These are phyloP conservation scores for Digitonthophagus gazella DNA, from an alignment of 2,888 invertebrate species.

Conservation along the genomic window DNA sequence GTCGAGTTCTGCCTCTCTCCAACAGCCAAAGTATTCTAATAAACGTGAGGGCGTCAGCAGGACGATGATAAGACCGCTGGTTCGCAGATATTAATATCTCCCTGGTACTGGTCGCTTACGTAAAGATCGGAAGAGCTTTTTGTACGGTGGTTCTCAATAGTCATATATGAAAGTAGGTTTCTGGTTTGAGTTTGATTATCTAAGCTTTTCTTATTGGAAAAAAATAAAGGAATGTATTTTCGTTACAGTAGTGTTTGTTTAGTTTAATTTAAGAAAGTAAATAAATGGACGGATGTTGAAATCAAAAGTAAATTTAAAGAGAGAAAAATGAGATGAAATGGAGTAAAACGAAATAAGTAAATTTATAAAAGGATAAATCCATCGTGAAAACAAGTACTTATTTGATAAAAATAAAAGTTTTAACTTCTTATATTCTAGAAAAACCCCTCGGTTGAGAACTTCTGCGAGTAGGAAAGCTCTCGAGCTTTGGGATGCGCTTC, in stretches of 20 bases:
- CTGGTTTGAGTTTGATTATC: no score
- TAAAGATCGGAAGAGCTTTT: neutral
- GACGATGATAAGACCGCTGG: neutral
- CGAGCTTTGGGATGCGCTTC: slow-evolving; percentile 13
- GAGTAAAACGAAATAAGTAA: neutral
- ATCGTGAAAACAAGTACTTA: no score
- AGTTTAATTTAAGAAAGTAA: no score
- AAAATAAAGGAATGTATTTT: no score
- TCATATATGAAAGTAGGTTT: no score
- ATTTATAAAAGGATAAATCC: no score
- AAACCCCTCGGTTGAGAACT: neutral
- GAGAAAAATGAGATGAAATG: no score
- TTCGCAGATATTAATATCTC: neutral
- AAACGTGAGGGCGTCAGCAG: neutral
- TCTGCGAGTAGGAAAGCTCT: neutral
- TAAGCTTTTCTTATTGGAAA: no score
- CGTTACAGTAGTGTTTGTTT: no score
- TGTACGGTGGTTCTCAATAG: neutral
- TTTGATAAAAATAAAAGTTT: neutral
- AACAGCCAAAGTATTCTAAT: neutral
- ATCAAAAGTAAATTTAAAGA: no score
- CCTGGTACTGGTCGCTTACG: neutral
- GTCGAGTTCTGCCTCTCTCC: neutral
- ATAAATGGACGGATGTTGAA: no score
- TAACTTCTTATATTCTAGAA: neutral